Conservation (phyloP, 2,113 vertebrate genomes). For the Hypomesus transpacificus region DNA sequence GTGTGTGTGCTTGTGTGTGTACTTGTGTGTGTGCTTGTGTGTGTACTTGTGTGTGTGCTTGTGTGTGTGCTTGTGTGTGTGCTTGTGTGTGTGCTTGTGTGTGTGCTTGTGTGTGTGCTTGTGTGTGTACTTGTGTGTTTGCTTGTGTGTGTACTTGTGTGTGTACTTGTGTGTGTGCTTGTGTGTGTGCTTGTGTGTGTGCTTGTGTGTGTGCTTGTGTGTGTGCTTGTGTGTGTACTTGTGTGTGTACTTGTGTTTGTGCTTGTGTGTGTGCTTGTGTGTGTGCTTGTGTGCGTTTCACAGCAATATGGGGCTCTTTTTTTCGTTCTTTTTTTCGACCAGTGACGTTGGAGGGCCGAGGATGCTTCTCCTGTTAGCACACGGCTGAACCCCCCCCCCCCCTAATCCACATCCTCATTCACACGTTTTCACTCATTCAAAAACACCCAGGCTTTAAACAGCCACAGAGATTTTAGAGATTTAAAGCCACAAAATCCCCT, state of each 20-base stretch:
- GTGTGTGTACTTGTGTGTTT: too few species aligned
- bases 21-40: background rate
- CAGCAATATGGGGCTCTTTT: slow-evolving; percentile 20
- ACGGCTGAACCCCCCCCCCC: slow-evolving; percentile 23
- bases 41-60: too few species aligned
- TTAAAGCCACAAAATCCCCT: slow-evolving; percentile 53
- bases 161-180: too few species aligned
- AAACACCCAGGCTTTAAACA: slow-evolving; percentile 16
- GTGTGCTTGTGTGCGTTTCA: slow-evolving; percentile 19
- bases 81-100: too few species aligned
- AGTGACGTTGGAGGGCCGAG: slow-evolving; percentile 19
- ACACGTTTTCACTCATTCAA: slow-evolving; percentile 16
- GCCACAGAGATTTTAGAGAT: slow-evolving; percentile 37
- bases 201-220: slow-evolving; percentile 48
- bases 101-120: too few species aligned
- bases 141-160: too few species aligned
- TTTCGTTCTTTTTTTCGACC: slow-evolving; percentile 14
- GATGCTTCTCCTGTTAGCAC: slow-evolving; percentile 34
- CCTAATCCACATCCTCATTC: background rate
- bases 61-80: too few species aligned
- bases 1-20: background rate
- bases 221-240: slow-evolving; percentile 44
- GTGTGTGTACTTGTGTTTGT: slow-evolving; percentile 50
- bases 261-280: slow-evolving; percentile 47
- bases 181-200: slow-evolving; percentile 50